phyloP scores from a whole-genome alignment of 2,888 invertebrate genomes.

The Physocephala rufipes region DNA sequence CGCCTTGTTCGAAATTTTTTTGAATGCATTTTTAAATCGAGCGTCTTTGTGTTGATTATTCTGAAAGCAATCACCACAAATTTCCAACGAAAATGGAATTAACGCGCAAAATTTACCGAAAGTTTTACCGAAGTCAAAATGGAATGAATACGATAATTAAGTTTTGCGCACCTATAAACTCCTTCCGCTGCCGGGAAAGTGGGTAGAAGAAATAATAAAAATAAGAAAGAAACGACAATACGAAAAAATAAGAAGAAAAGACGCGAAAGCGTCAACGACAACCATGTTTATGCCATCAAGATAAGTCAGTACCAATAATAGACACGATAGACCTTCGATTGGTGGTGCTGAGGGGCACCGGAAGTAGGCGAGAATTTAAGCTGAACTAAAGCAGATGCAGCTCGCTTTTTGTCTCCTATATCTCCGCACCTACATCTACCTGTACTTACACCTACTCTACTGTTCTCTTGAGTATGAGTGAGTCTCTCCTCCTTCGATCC shows the following conservation, averaged over 20 bases:
- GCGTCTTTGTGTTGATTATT: neutral
- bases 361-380: no score
- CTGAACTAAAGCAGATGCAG: no score
- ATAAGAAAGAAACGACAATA: neutral
- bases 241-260: neutral
- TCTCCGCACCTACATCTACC: neutral
- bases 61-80: conserved; percentile 31
- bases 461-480: neutral
- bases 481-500: no score
- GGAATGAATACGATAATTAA: conserved; percentile 5
- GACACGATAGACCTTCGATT: no score
- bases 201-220: neutral
- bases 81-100: conserved; percentile 14
- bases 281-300: no score
- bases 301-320: no score
- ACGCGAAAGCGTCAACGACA: no score
- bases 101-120: conserved; percentile 27
- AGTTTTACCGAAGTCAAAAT: conserved; percentile 1
- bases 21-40: conserved; percentile 4
- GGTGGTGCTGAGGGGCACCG: no score
- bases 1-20: conserved; percentile 15
- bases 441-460: neutral
- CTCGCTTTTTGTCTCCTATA: no score
- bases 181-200: neutral
- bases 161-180: conserved; percentile 1